Evolutionary conservation across 1,140 invertebrate genomes (phyloP), one percentile per base, ranked within the genome.

Genomic region (Drosophila novamexicana): DNA sequence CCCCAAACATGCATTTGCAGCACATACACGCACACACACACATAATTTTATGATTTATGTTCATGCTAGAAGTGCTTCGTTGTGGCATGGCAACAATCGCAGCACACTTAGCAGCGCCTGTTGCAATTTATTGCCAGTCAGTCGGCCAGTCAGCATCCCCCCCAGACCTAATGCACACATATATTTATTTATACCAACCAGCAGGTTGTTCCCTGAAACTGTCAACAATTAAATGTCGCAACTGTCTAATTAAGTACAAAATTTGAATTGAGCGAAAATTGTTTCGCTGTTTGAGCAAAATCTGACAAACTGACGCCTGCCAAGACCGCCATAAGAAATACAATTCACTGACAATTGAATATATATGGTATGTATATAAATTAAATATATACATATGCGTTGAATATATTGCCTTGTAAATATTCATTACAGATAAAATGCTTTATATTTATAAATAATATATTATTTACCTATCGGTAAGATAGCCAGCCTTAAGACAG

Each of bases 31-130:
- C 47, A 57, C 56, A 49, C 37, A 36, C 39, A 16, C 37, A 65
- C 65, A 79, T 57, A 49, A 73, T 71, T 77, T 77, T 69, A 77
- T 81, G 78, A 81, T 81, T 81, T 81, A 81, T 81, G 79, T 71
- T 59, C 72, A 75, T 71, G 59, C 59, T 63, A 63, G 79, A 65
- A 70, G 63, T 57, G 74, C 16, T 42, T 72, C 42, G 37, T 49
- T 44, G 52, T 52, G 58, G 70, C 49, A 44, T 32, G 75, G 56
- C 57, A 75, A 70, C 59, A 82, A 75, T 75, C 66, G 70, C 22
- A 75, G 75, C 65, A 79, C 36, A 79, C 81, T 82, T 83, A 57
- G 49, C 53, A 67, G 39, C 80, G 53, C 58, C 72, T 65, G 72
- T 69, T 83, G 72, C 80, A 84, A 84, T 83, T 79, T 83, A 84